Base-by-base conservation (phyloP, 64 coral and sea anemone species). In the Montipora cactus region DNA sequence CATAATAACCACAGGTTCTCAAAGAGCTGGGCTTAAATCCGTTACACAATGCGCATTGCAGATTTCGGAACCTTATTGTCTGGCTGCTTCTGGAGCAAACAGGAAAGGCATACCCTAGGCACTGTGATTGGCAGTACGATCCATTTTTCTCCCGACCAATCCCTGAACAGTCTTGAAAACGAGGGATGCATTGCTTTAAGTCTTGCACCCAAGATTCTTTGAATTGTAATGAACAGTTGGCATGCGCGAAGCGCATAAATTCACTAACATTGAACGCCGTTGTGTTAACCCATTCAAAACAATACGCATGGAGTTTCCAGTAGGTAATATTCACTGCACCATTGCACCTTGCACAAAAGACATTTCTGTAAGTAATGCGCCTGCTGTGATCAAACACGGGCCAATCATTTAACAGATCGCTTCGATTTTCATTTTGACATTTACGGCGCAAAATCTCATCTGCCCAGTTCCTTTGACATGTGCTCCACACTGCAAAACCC, bases 401-500 rank as follows among this genome's bases (percentile, higher is more conserved):
- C 44, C 80, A 25, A 37, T 64, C 22, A 3, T 47, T 81, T 20
- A 91, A 81, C 19, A 68, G 18, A 20, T 91, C 37, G 16, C 21
- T 50, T 53, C 62, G 21, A 68, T 91, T 16, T 18, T 81, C 45
- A 47, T 72, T 18, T 23, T 81, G 46, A 55, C 89, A 91, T 81
- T 48, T 80, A 8, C 28, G 77, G 12, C 9, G 19, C 16, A 81
- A 52, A 15, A 22, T 51, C 22, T 44, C 52, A 5, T 81, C 76
- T 20, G 13, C 51, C 19, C 61, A 69, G 76, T 66, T 91, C n/a
- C 51, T 18, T 22, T 61, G 76, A 14, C 89, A 91, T 13, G 62
- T 57, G 21, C 21, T 91, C 21, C 77, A 69, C 13, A 91, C 68
- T 21, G 20, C 23, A n/a, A 69, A 71, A 71, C 89, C 89, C 67